These are phyloP conservation scores for Oceanodroma tethys DNA, from an alignment of 2,113 vertebrate species.

Conservation along the genomic window DNA sequence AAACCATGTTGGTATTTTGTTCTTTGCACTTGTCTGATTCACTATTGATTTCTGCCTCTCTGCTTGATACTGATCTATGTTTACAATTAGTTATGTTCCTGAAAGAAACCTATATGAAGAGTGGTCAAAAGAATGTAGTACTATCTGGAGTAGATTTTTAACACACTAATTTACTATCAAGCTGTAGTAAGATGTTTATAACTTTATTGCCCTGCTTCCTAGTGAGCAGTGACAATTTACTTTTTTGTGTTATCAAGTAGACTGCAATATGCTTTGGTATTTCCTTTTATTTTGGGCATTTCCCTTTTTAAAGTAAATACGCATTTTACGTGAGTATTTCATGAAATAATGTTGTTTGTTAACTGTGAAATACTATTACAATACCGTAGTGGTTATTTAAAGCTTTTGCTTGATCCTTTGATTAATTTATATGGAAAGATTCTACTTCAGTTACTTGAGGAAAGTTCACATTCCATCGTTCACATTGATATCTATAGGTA, in stretches of 20 bases:
- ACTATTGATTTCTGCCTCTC: not conserved
- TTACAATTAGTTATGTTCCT: not conserved
- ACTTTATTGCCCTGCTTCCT: not conserved
- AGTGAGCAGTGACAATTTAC: not conserved
- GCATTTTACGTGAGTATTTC: not conserved
- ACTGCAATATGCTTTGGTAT: slow-evolving; percentile 47
- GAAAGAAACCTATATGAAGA: not conserved
- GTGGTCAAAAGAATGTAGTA: not conserved
- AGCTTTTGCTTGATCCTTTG: not conserved
- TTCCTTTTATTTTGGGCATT: slow-evolving; percentile 35
- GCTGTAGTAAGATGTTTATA: not conserved
- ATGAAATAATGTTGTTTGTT: not conserved
- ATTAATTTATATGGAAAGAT: not conserved
- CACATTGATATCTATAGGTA: not conserved
- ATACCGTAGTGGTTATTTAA: not conserved
- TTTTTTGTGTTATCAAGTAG: slow-evolving; percentile 3
- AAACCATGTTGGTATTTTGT: not conserved
- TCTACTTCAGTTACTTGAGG: not conserved
- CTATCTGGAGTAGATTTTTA: not conserved
- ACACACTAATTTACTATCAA: not conserved
- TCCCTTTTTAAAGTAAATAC: slow-evolving; percentile 23
- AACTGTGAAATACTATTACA: not conserved
- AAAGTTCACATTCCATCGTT: not conserved
- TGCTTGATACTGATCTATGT: not conserved
- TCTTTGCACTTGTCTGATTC: not conserved